These are phyloP conservation scores for Cistogaster globosa DNA, from an alignment of 2,888 invertebrate genomes.

Conservation along the genomic window DNA sequence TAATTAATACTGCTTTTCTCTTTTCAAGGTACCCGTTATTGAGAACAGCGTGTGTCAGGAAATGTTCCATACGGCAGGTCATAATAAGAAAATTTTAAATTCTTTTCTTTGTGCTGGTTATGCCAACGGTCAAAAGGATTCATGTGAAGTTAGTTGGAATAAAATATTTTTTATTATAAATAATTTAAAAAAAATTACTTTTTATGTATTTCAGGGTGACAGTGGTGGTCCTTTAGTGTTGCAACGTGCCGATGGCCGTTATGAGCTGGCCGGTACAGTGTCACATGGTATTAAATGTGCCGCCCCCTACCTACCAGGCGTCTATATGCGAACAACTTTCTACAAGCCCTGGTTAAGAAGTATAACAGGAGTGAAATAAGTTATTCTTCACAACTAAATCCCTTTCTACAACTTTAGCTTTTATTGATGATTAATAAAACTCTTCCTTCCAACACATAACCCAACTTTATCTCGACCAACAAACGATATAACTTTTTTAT, in stretches of 20 bases:
- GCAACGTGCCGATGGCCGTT: constrained; percentile 91
- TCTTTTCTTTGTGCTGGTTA: constrained; percentile 97
- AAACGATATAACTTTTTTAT: constrained; percentile 24
- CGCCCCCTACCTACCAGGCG: constrained; percentile 94
- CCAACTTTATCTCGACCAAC: constrained; percentile 26
- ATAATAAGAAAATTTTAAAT: constrained; percentile 92
- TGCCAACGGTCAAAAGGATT: constrained; percentile 95
- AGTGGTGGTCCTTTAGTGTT: constrained; percentile 95
- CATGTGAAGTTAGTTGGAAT: constrained; percentile 90
- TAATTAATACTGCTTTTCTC: not conserved
- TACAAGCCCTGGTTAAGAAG: constrained; percentile 96
- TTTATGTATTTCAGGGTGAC: constrained; percentile 88
- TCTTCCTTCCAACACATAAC: constrained; percentile 20
- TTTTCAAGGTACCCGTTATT: constrained; percentile 90
- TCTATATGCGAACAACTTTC: constrained; percentile 96
- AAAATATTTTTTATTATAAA: not conserved
- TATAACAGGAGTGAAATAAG: constrained; percentile 90
- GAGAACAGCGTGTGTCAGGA: constrained; percentile 96
- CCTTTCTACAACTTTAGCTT: not conserved
- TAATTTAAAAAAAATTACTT: not conserved
- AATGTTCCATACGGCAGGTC: constrained; percentile 96
- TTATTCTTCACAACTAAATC: not conserved
- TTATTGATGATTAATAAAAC: not conserved
- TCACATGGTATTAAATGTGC: constrained; percentile 98
- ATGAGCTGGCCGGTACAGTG: constrained; percentile 95